Evolutionary conservation across 2,888 invertebrate species (phyloP), one percentile per base, ranked within the genome.

Genomic region (Parasteatoda lunata): DNA sequence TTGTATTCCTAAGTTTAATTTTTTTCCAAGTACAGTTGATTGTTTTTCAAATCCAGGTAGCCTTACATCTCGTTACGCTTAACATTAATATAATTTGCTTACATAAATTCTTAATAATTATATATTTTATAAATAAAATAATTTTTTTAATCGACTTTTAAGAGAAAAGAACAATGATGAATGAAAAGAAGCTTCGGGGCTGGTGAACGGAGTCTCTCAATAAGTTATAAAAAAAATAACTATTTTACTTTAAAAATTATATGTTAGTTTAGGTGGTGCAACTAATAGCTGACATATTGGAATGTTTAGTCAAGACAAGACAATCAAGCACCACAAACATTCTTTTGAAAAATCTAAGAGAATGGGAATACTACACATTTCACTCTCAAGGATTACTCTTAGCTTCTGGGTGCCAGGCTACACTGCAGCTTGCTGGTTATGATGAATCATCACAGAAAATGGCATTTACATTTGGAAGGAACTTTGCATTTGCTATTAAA

Each of bases 331-430:
- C 4, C 4, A 3, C 4, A 15, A 15, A 64, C 6, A 59, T 73
- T 30, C 51, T 51, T 15, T 45, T 68, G 51, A 72, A 77, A 13
- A 72, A 68, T n/a, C 48, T 87, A 5, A 54, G 54, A 3, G 68
- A 59, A 9, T 87, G 86, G 86, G 81, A 87, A 59, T 45, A 72
- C 4, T 64, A 77, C 6, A 65, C 81, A 4, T 68, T 82, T 11
- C 68, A 87, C 47, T 59, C 69, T 9, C 81, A 65, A 73, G 86
- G 86, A 30, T 48, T 87, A 7, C 64, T 87, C 8, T 47, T 87
- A 52, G 81, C 86, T 48, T 72, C 49, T 64, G 86, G 81, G 45
- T 87, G 86, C n/a, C 86, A 77, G 64, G 82, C 86, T 9, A 65
- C 77, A 11, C 45, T 87, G 49, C 81, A 87, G 64, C 59, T 87